Conservation (phyloP, 1,140 invertebrate genomes). For the Drosophila hydei region DNA sequence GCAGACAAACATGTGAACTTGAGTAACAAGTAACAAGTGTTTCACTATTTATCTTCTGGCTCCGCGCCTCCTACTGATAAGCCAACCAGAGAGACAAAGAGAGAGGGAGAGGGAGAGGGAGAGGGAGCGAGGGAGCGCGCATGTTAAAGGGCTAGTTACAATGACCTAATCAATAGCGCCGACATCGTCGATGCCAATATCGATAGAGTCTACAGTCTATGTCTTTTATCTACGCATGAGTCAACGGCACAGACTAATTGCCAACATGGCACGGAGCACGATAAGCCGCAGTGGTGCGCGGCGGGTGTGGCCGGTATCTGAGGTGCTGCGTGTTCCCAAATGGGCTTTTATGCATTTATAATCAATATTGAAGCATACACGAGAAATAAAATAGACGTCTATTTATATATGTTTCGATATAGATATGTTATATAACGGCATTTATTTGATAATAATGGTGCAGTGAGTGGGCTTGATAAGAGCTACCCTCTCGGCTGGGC, state of each 20-base stretch:
- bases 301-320: conserved; percentile 6
- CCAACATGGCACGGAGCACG: conserved; percentile 8
- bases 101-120: neutral
- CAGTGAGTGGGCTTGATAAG: neutral
- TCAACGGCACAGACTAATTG: conserved; percentile 35
- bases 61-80: conserved; percentile 31
- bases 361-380: too few species aligned
- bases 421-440: neutral
- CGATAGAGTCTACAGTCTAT: conserved; percentile 10
- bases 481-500: too few species aligned
- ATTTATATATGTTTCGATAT: neutral
- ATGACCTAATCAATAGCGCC: conserved; percentile 32
- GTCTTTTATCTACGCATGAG: conserved; percentile 30
- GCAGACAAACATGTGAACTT: conserved; percentile 67
- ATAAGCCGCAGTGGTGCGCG: conserved; percentile 23
- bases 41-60: conserved; percentile 44
- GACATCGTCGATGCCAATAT: conserved; percentile 10
- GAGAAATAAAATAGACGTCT: neutral
- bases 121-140: neutral
- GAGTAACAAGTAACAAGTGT: conserved; percentile 71
- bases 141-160: neutral
- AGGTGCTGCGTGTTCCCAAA: neutral
- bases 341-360: too few species aligned
- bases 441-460: neutral
- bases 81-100: neutral